A percentile compares a stretch with the other conserved stretches of the same genome.
These are phyloP conservation scores for Eutolmus rufibarbis DNA, from an alignment of 2,888 invertebrate genomes.

Conservation along the genomic window DNA sequence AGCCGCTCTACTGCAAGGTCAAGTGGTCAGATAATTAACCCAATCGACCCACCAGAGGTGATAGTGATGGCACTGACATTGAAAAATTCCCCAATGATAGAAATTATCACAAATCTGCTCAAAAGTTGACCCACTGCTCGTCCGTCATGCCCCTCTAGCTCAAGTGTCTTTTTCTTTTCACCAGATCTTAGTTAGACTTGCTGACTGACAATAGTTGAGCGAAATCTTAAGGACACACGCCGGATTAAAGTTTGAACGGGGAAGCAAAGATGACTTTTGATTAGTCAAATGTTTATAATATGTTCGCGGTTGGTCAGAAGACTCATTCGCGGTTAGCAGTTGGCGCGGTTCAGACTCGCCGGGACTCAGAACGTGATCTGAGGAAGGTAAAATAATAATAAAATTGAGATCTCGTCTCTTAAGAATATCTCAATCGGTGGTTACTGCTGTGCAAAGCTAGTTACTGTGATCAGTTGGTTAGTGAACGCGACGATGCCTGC, in stretches of 20 bases:
- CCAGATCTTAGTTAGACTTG: neutral
- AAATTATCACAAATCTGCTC: neutral
- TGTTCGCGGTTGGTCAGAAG: neutral
- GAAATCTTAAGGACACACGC: constrained; percentile 21
- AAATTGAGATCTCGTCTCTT: neutral
- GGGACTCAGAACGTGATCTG: neutral
- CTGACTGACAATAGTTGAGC: neutral
- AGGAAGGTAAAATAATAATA: neutral
- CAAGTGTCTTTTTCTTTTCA: neutral
- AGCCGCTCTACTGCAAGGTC: neutral
- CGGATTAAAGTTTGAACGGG: neutral
- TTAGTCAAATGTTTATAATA: constrained; percentile 36
- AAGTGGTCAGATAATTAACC: neutral
- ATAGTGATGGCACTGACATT: constrained; percentile 33
- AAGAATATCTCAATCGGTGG: neutral
- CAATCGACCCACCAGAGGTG: neutral
- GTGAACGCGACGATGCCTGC: neutral
- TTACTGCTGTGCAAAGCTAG: neutral
- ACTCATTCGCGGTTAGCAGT: constrained; percentile 31
- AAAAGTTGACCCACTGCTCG: neutral
- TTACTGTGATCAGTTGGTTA: neutral
- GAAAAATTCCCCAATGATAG: neutral
- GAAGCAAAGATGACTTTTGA: neutral
- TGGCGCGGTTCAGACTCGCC: constrained; percentile 2
- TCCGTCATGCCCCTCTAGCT: neutral